These are phyloP conservation scores for Spheniscus mendiculus DNA, from an alignment of 2,113 vertebrate genomes.

Conservation along the genomic window DNA sequence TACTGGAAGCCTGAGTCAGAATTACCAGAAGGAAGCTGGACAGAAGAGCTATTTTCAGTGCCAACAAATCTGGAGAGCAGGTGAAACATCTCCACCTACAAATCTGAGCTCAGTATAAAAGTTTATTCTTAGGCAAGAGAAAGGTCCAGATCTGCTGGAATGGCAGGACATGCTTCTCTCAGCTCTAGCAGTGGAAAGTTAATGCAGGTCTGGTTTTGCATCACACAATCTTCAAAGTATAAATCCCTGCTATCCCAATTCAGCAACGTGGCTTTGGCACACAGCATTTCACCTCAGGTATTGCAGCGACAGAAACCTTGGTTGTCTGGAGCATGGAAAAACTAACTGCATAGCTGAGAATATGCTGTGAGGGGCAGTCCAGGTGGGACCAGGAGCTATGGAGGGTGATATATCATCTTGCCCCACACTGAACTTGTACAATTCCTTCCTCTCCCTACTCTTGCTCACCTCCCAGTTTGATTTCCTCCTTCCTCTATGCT, in stretches of 20 bases:
- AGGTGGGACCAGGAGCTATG: background rate
- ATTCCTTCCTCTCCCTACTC: background rate
- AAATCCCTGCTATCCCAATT: background rate
- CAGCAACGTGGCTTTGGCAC: background rate
- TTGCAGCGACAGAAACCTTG: background rate
- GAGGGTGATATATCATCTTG: background rate
- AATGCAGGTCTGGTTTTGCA: background rate
- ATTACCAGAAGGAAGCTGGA: constrained; percentile 71
- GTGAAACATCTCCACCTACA: constrained; percentile 60
- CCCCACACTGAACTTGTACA: background rate
- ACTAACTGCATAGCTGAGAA: background rate
- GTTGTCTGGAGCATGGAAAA: background rate
- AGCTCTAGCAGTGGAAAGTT: background rate
- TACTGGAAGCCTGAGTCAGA: constrained; percentile 73
- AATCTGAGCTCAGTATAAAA: constrained; percentile 11
- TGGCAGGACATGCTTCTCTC: fast-evolving
- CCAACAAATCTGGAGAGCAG: constrained; percentile 56
- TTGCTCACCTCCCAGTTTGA: background rate
- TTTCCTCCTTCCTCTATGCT: background rate
- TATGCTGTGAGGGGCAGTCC: background rate
- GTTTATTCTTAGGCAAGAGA: background rate
- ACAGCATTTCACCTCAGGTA: background rate
- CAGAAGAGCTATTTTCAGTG: constrained; percentile 27
- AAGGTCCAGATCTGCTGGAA: background rate
- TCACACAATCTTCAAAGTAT: fast-evolving